Evolutionary conservation across 2,113 vertebrate species (phyloP).

Genomic region (Cyrtonyx montezumae): DNA sequence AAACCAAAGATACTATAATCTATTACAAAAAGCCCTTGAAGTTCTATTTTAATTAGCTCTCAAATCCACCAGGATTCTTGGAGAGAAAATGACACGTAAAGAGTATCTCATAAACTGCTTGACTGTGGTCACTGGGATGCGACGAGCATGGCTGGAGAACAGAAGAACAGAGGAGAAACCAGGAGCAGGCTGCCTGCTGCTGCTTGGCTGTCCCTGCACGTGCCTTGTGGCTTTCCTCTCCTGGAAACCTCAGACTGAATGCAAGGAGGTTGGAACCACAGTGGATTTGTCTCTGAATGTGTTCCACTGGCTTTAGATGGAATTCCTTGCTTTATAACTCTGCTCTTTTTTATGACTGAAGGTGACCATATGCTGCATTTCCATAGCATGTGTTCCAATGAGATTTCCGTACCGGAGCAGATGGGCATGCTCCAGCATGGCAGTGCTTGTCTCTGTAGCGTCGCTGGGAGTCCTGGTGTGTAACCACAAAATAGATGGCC

Average conservation of each 20-base stretch:
- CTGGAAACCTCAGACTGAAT: not conserved
- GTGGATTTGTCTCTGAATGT: not conserved
- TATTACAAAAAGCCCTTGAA: slow-evolving; percentile 25
- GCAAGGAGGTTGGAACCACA: accelerated
- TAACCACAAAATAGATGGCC: not conserved
- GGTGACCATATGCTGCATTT: not conserved
- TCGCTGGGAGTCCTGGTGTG: not conserved
- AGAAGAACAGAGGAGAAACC: not conserved
- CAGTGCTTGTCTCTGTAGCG: not conserved
- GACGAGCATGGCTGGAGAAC: not conserved
- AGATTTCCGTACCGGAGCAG: not conserved
- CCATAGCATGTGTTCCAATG: not conserved
- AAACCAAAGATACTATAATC: slow-evolving; percentile 36
- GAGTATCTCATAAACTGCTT: not conserved
- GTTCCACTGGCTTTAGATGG: not conserved
- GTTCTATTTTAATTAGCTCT: slow-evolving; percentile 61
- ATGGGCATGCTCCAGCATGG: not conserved
- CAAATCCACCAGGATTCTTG: not conserved
- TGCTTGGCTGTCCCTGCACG: not conserved
- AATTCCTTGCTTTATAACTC: not conserved
- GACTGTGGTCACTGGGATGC: not conserved
- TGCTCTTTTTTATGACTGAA: not conserved
- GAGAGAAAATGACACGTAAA: not conserved
- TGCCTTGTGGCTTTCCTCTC: not conserved
- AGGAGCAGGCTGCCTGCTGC: not conserved